Evolutionary conservation across 92 coral and sea anemone genomes (phyloP), one percentile per base, ranked within the genome.

Genomic region (Parazoanthus atlanticus): DNA sequence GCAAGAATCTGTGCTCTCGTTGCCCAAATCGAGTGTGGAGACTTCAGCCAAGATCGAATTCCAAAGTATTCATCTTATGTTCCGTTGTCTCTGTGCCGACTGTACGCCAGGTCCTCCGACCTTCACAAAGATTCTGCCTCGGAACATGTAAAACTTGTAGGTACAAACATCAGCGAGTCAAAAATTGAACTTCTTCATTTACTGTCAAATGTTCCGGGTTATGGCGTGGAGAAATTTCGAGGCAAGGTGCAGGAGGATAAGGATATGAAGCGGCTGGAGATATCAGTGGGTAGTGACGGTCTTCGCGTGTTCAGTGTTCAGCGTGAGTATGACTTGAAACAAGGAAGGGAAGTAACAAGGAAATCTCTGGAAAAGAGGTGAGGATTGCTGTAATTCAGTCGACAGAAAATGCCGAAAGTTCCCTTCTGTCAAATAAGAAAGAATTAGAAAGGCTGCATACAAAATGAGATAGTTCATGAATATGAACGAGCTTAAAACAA

Each of bases 301-400:
- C 92, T 97, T 26, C 92, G 92, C 23, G 98, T 97, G 23, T 97
- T 89, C 86, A 95, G 99, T 52, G 85, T 95, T 56, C 82, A 92
- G 71, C 94, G 96, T 46, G 99, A 95, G 74, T 95, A 76, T 69
- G 99, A 97, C 86, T 72, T 90, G n/a, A 97, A 97, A 70, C 96
- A 92, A 78, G 93, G 95, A 56, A 91, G 93, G 90, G 99, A 95
- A 41, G 94, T 97, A 5, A 90, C 95, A 16, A 91, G 95, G 69
- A 97, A 92, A 89, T 90, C 88, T 21, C 95, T 95, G 16, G 99
- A 97, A 86, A 95, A 94, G 89, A 93, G 99, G 99, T 97, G 86
- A 84, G 89, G 31, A 26, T 30, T 33, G 46, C 16, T 74, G 23
- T 36, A 65, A 23, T 17, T 65, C 23, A 36, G 23, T 21, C 13